Percentiles rank a stretch among this genome's conserved stretches.
phyloP scores from a whole-genome alignment of 2,888 invertebrate species.

The Melipona beecheii region DNA sequence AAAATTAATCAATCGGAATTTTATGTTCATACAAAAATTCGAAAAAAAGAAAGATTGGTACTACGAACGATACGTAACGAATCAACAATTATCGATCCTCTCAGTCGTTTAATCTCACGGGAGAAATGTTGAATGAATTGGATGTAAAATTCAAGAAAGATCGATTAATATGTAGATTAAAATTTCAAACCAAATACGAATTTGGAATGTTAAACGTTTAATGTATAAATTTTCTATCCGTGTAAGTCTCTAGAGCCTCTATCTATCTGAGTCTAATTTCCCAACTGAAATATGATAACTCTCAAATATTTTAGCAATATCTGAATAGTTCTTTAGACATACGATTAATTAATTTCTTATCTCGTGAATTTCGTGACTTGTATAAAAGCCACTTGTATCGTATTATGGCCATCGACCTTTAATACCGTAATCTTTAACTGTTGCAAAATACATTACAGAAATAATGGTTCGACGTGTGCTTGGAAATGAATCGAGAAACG shows the following conservation, averaged over 20 bases:
- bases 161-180: background rate
- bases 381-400: background rate
- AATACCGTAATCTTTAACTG: background rate
- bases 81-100: background rate
- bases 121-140: background rate
- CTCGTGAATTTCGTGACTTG: conserved; percentile 7
- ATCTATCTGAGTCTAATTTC: background rate
- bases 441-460: too few relatives aligned
- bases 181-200: background rate
- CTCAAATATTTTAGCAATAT: background rate
- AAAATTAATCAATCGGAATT: background rate
- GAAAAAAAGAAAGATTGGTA: background rate
- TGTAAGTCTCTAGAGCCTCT: background rate
- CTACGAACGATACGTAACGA: background rate
- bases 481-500: background rate
- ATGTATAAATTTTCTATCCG: background rate
- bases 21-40: background rate
- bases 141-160: background rate
- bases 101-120: background rate
- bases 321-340: background rate
- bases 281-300: background rate
- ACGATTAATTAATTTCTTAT: conserved; percentile 1
- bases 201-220: background rate
- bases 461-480: background rate
- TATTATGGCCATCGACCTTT: background rate